phyloP scores from a whole-genome alignment of 2,888 invertebrate genomes.

The Caprella mutica region DNA sequence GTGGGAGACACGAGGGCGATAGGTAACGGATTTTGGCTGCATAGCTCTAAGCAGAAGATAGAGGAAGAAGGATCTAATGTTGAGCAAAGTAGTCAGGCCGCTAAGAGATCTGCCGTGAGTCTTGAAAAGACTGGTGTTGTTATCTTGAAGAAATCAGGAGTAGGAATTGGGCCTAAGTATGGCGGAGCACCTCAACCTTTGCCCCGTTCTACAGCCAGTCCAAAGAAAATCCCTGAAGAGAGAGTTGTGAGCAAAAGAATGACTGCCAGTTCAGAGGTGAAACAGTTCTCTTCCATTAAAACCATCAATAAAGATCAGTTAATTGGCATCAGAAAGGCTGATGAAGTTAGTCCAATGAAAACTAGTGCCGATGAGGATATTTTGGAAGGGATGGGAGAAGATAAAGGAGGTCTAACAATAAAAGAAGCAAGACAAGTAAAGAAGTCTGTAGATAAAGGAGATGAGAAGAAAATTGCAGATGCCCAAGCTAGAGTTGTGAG shows the following conservation, averaged over 20 bases:
- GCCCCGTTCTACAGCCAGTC: background rate
- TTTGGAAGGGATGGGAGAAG: background rate
- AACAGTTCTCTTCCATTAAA: too few relatives aligned
- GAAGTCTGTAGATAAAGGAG: background rate
- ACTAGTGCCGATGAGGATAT: background rate
- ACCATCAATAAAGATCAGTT: too few relatives aligned
- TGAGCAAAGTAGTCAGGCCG: too few relatives aligned
- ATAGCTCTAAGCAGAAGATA: background rate
- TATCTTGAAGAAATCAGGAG: background rate
- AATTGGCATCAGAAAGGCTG: too few relatives aligned
- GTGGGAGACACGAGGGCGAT: too few relatives aligned
- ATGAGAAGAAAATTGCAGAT: background rate
- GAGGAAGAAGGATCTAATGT: background rate
- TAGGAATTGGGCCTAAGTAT: background rate
- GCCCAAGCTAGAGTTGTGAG: constrained; percentile 7
- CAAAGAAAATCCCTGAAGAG: background rate
- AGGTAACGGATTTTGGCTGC: constrained; percentile 9
- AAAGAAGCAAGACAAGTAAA: background rate
- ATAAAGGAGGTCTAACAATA: too few relatives aligned
- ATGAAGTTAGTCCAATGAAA: too few relatives aligned
- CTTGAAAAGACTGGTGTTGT: constrained; percentile 9
- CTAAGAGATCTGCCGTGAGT: too few relatives aligned
- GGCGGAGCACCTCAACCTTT: background rate
- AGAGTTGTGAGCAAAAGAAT: too few relatives aligned
- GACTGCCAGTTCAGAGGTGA: too few relatives aligned